phyloP scores from a whole-genome alignment of 1,140 invertebrate species.

The Ruditapes philippinarum region DNA sequence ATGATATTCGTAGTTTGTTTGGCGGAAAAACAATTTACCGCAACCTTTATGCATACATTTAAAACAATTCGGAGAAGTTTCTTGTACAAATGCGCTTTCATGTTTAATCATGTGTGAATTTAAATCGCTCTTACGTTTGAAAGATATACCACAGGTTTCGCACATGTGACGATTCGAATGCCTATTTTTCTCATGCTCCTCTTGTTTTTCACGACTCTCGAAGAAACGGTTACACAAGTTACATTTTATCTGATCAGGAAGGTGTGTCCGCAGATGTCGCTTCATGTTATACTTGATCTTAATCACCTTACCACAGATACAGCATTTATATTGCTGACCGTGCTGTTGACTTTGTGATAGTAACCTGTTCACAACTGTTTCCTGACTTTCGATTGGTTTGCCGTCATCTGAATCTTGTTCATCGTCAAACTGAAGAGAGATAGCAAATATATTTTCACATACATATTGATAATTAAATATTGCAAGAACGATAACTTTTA shows the following conservation, averaged over 20 bases:
- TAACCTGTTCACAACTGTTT: not conserved
- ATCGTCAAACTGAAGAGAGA: not conserved
- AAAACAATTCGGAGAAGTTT: not conserved
- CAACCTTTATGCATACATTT: not conserved
- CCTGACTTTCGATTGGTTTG: not conserved
- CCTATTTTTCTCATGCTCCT: not conserved
- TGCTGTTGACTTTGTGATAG: not conserved
- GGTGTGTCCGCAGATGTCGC: conserved; percentile 3
- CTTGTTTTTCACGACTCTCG: not conserved
- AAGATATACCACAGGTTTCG: conserved; percentile 1
- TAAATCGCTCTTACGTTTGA: conserved; percentile 32
- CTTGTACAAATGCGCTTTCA: not conserved
- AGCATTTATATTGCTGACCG: not conserved
- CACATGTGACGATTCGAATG: not conserved
- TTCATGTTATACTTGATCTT: conserved; percentile 34
- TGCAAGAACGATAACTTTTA: too few relatives aligned
- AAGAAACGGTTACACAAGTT: conserved; percentile 14
- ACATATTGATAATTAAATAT: too few relatives aligned
- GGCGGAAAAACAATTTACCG: conserved; percentile 22
- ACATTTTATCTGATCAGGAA: conserved; percentile 8
- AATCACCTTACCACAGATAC: not conserved
- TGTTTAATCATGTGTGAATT: conserved; percentile 14
- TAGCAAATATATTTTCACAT: too few relatives aligned
- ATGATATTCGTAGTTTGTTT: conserved; percentile 2
- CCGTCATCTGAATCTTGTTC: not conserved